Evolutionary conservation across 2,888 invertebrate species (phyloP), one percentile per base, ranked within the genome.

Genomic region (Tenthredo mesomela): DNA sequence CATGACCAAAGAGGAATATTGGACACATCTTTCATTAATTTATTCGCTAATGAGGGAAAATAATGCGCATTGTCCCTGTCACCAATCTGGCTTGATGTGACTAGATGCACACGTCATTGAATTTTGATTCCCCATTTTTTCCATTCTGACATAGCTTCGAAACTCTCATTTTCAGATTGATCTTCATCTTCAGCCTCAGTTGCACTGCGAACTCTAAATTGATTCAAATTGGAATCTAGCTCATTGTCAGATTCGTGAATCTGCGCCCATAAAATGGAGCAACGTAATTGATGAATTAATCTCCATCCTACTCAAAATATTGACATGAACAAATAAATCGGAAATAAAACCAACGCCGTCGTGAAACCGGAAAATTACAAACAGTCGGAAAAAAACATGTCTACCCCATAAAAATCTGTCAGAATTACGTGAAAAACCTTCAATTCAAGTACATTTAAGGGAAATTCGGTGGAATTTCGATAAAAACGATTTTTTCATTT

Each of bases 1-100:
- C 71, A 78, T 7, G 86, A 83, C 86, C 86, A 86, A 18, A 86
- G 21, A 10, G 86, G 61, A 43, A 85, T 25, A 9, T 43, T 25
- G 18, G 9, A 33, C 6, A 84, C 1, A 25, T 85, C 85, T 29
- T 33, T 61, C 80, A 50, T 71, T 12, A 85, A 58, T 58, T 70
- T 40, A 0, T 84, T 54, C 50, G 61, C 37, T 6, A 82, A 47
- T 40, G 9, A 12, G 6, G 82, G 84, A 37, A 84, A 58, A 82
- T 61, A 61, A 40, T 85, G 75, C 10, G 80, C 84, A 84, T 85
- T 84, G 12, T 84, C 84, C 12, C 83, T 43, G 25, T 84, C 47
- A 10, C 80, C 80, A 47, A 80, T 21, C 73, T 50, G 50, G 29
- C 65, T 50, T 29, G 29, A 12, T 29, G 65, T 15, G 65, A 65